Conservation (phyloP, 2,797 vertebrate species). For the Rhincodon typus region DNA sequence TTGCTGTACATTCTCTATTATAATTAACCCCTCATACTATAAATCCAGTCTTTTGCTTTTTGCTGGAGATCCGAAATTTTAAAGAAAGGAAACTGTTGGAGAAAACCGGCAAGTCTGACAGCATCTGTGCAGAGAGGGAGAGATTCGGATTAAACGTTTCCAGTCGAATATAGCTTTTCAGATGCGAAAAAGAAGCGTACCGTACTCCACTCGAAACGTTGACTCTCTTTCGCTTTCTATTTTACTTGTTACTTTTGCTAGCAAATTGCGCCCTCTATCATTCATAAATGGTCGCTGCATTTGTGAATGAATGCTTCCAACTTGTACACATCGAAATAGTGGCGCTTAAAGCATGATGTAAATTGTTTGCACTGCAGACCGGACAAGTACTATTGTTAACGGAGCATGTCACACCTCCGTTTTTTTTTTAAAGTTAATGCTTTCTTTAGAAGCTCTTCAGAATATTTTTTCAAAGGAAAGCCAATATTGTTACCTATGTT, state of each 20-base stretch:
- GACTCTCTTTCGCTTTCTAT: not conserved
- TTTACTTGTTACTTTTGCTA: not conserved
- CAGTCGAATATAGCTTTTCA: not conserved
- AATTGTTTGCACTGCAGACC: not conserved
- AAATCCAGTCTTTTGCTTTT: not conserved
- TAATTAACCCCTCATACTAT: not conserved
- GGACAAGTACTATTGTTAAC: not conserved
- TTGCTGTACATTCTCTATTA: not conserved
- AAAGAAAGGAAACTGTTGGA: no score
- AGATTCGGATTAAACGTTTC: no score
- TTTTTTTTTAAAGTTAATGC: not conserved
- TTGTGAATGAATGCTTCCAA: not conserved
- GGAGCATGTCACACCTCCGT: not conserved
- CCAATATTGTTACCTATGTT: not conserved
- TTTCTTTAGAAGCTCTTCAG: not conserved
- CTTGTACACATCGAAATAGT: not conserved
- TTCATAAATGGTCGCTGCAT: not conserved
- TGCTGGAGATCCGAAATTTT: no score
- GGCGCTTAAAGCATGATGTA: not conserved
- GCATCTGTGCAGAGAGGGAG: no score
- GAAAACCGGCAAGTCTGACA: no score
- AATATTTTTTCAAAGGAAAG: not conserved
- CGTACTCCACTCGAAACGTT: not conserved
- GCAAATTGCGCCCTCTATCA: conserved; percentile 11
- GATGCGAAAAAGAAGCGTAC: not conserved